These are phyloP conservation scores for Poecile atricapillus DNA, from an alignment of 2,113 vertebrate species.

Conservation along the genomic window DNA sequence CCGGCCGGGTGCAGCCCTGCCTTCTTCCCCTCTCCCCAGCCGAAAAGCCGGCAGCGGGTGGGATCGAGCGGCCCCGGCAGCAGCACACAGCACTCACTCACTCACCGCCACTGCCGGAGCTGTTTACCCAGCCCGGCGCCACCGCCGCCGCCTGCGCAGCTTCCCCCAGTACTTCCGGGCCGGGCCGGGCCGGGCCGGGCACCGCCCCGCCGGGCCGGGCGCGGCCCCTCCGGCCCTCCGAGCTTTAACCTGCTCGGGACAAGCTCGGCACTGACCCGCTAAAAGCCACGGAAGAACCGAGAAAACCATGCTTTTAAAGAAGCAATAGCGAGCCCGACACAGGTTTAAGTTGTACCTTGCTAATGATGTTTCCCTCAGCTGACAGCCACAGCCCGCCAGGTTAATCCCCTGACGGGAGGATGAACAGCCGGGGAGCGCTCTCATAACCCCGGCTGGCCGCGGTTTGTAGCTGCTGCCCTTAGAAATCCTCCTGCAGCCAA, in stretches of 20 bases:
- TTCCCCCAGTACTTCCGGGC: not conserved
- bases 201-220: not conserved
- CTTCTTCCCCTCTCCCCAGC: accelerated
- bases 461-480: accelerated
- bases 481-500: not conserved
- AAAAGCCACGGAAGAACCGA: accelerated
- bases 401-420: not conserved
- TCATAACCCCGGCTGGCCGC: not conserved
- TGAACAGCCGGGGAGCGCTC: not conserved
- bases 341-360: not conserved
- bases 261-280: accelerated
- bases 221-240: accelerated
- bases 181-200: not conserved
- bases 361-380: not conserved
- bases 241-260: accelerated
- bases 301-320: not conserved
- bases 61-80: accelerated
- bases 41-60: accelerated
- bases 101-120: accelerated
- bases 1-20: not conserved
- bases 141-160: not conserved
- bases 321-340: accelerated
- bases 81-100: accelerated
- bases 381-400: not conserved
- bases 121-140: not conserved